phyloP scores from a whole-genome alignment of 2,888 invertebrate species.

The Tetranychus piercei region DNA sequence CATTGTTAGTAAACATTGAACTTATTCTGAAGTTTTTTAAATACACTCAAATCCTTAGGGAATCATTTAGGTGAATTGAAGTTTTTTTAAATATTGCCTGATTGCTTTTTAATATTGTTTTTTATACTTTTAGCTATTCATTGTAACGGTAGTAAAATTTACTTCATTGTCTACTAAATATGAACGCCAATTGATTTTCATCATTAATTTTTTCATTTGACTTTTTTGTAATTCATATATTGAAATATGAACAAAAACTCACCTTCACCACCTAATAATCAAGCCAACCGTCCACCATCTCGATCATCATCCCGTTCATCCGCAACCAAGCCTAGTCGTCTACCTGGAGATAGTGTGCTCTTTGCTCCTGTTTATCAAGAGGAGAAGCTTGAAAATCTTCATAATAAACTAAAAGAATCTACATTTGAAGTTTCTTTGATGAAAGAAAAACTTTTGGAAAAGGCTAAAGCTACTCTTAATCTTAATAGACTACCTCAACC shows the following conservation, averaged over 20 bases:
- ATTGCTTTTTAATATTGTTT: too few species aligned
- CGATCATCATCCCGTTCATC: neutral
- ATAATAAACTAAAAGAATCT: neutral
- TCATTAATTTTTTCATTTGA: too few species aligned
- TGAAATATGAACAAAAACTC: neutral
- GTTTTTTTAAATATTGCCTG: too few species aligned
- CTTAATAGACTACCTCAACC: neutral
- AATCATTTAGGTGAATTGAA: too few species aligned
- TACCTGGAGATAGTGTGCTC: slow-evolving; percentile 2
- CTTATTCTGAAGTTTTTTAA: too few species aligned
- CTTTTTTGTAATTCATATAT: neutral
- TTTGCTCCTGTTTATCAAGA: slow-evolving; percentile 6
- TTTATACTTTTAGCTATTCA: too few species aligned
- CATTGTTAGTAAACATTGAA: too few species aligned
- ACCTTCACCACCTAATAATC: neutral
- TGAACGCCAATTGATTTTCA: too few species aligned
- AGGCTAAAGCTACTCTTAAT: slow-evolving; percentile 6
- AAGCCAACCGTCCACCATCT: neutral
- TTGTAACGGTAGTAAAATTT: too few species aligned
- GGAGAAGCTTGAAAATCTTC: neutral
- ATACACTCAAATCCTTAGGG: too few species aligned
- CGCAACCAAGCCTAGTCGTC: neutral
- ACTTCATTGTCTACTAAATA: too few species aligned
- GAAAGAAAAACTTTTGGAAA: slow-evolving; percentile 5
- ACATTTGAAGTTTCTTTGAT: slow-evolving; percentile 2